Evolutionary conservation across 2,113 vertebrate genomes (phyloP).

Genomic region (Coryphaenoides rupestris): DNA sequence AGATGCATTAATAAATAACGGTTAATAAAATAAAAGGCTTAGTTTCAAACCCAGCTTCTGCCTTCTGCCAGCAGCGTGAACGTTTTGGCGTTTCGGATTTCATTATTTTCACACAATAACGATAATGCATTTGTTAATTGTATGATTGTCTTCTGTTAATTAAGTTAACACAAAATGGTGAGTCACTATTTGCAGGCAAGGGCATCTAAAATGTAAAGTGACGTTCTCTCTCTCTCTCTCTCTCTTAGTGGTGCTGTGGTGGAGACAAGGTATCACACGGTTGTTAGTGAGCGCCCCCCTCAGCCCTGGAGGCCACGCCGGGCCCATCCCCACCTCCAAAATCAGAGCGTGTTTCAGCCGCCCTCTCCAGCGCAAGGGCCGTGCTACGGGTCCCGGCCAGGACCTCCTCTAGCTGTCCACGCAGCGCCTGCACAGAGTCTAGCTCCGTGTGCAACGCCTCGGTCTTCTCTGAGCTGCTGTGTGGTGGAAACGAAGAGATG

Average conservation of each 20-base stretch:
- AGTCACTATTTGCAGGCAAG: constrained; percentile 30
- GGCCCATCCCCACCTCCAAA: constrained; percentile 94
- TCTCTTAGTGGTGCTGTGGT: constrained; percentile 28
- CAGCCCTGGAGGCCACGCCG: constrained; percentile 80
- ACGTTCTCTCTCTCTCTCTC: constrained; percentile 24
- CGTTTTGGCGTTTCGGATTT: neutral
- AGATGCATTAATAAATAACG: constrained; percentile 51
- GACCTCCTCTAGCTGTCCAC: constrained; percentile 85
- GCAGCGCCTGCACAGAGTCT: constrained; percentile 82
- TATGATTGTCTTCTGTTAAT: neutral
- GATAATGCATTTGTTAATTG: neutral
- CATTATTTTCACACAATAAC: neutral
- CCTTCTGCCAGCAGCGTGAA: constrained; percentile 34
- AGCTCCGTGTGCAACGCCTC: constrained; percentile 82
- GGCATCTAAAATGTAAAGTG: constrained; percentile 38
- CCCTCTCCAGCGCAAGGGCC: constrained; percentile 80
- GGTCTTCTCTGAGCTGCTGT: constrained; percentile 75
- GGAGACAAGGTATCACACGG: constrained; percentile 48
- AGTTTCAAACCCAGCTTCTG: constrained; percentile 26
- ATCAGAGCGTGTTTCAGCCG: constrained; percentile 70
- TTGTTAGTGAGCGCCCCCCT: constrained; percentile 62
- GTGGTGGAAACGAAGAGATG: constrained; percentile 2
- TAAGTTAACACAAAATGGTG: constrained; percentile 15
- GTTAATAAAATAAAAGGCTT: constrained; percentile 30
- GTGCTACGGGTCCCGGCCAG: constrained; percentile 82